A percentile compares a stretch with the other conserved stretches of the same genome.
phyloP scores from a whole-genome alignment of 2,113 vertebrate genomes.

The Myrmecobius fasciatus region DNA sequence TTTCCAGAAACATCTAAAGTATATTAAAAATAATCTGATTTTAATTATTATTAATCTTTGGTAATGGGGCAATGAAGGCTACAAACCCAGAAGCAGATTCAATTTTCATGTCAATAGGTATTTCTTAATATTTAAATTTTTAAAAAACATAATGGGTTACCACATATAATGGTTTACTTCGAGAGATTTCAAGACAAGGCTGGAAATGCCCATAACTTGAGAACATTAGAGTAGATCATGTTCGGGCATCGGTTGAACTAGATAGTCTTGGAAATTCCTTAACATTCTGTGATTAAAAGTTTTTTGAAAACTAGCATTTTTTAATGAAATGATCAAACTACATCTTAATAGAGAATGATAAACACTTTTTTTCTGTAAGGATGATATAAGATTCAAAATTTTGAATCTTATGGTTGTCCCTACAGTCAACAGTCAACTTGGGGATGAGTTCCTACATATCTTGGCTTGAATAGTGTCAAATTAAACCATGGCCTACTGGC shows the following conservation, averaged over 20 bases:
- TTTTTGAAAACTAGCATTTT: background rate
- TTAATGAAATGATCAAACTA: constrained; percentile 2
- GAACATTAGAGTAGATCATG: background rate
- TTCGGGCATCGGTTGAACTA: background rate
- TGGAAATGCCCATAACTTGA: background rate
- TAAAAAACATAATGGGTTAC: background rate
- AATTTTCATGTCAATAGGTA: background rate
- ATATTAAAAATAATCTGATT: background rate
- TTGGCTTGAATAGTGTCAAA: background rate
- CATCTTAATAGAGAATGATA: background rate
- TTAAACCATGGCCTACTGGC: background rate
- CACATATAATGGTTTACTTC: background rate
- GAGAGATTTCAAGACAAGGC: background rate
- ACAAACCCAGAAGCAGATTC: background rate
- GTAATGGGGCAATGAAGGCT: background rate
- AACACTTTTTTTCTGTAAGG: background rate
- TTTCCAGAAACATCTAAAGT: background rate
- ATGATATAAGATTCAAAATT: background rate
- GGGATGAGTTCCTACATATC: background rate
- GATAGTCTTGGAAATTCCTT: background rate
- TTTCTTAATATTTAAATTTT: background rate
- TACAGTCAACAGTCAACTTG: background rate
- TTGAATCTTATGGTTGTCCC: background rate
- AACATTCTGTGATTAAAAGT: background rate
- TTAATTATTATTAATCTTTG: background rate